Conservation (phyloP, 2,113 vertebrate genomes). For the Pimephales promelas region DNA sequence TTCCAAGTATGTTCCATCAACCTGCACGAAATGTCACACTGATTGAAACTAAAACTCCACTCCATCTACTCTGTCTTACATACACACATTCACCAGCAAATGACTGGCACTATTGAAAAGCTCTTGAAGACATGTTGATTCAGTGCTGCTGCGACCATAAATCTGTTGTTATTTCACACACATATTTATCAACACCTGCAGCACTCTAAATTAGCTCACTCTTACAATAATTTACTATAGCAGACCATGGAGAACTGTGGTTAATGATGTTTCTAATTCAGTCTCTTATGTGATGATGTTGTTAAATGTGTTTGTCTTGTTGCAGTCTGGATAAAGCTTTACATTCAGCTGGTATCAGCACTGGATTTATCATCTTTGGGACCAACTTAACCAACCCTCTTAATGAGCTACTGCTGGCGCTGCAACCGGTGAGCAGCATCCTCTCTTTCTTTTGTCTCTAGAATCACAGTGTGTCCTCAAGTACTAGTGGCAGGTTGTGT, state of each 20-base stretch:
- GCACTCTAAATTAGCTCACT: not conserved
- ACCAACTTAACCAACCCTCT: slow-evolving; percentile 95
- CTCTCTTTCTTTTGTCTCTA: not conserved
- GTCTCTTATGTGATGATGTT: slow-evolving; percentile 14
- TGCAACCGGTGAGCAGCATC: slow-evolving; percentile 87
- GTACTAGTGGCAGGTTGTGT: not conserved
- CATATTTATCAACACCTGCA: slow-evolving; percentile 19
- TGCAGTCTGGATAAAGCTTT: slow-evolving; percentile 83
- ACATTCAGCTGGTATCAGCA: slow-evolving; percentile 92
- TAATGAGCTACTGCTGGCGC: slow-evolving; percentile 90
- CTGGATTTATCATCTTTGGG: slow-evolving; percentile 94
- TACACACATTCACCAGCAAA: slow-evolving; percentile 8
- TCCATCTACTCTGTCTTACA: not conserved
- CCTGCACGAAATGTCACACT: slow-evolving; percentile 14
- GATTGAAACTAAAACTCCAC: not conserved
- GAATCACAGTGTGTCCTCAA: not conserved
- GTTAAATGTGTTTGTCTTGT: slow-evolving; percentile 42
- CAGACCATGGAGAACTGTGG: slow-evolving; percentile 13
- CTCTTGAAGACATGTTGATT: not conserved
- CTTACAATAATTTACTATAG: not conserved
- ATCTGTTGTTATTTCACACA: not conserved
- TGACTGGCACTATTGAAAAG: slow-evolving; percentile 11
- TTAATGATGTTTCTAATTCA: slow-evolving; percentile 33
- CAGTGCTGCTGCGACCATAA: not conserved
- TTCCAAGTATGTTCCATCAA: slow-evolving; percentile 90